A percentile compares a stretch with the other conserved stretches of the same genome.
Conservation (phyloP, 2,888 invertebrate species). For the Palloptera scutellata region DNA sequence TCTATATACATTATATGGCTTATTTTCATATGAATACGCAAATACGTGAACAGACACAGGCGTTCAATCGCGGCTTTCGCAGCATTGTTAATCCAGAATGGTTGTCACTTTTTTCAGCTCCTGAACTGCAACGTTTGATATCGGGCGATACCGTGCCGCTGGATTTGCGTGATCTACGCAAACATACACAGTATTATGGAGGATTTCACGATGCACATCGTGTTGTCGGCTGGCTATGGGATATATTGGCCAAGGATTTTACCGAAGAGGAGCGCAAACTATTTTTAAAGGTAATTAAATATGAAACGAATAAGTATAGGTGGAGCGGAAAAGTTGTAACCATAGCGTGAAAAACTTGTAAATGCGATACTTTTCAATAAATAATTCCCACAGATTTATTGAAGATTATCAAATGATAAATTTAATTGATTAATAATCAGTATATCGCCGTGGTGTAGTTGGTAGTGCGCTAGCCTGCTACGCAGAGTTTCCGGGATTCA, state of each 20-base stretch:
- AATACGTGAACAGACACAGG: constrained; percentile 95
- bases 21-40: constrained; percentile 98
- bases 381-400: no score
- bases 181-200: constrained; percentile 98
- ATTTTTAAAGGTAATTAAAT: constrained; percentile 82
- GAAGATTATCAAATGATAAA: no score
- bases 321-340: no score
- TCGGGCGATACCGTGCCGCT: constrained; percentile 95
- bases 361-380: no score
- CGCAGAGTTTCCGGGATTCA: no score
- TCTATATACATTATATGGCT: constrained; percentile 98
- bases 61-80: constrained; percentile 95
- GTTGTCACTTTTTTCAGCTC: constrained; percentile 93
- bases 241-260: constrained; percentile 95
- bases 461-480: no score
- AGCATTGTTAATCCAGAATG: constrained; percentile 95
- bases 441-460: no score
- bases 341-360: no score
- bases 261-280: constrained; percentile 88
- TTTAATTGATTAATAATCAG: no score
- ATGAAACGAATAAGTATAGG: no score
- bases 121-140: constrained; percentile 93
- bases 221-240: constrained; percentile 99
- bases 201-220: constrained; percentile 94
- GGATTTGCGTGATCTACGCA: constrained; percentile 85